Percentiles rank a stretch among this genome's conserved stretches.
phyloP scores from a whole-genome alignment of 2,113 vertebrate species.

The Ciconia maguari region DNA sequence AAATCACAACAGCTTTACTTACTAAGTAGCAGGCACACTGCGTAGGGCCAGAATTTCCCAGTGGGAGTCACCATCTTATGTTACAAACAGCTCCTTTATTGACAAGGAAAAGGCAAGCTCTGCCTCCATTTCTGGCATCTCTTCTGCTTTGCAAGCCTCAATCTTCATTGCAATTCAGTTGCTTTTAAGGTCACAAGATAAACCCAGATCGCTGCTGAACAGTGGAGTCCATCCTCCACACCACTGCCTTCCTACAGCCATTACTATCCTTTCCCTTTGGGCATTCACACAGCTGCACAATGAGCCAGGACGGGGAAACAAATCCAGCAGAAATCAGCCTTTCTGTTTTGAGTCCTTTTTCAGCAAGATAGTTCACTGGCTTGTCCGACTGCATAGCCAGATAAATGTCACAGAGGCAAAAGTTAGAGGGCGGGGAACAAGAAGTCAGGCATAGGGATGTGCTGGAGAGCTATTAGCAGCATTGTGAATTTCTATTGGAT shows the following conservation, averaged over 20 bases:
- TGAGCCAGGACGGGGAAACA: background rate
- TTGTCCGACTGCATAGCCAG: background rate
- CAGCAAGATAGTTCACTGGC: background rate
- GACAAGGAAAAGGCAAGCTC: background rate
- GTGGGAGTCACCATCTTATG: background rate
- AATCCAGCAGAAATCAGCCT: background rate
- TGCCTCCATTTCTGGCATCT: background rate
- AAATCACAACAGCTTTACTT: background rate
- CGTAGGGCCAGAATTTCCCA: background rate
- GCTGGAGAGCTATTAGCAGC: background rate
- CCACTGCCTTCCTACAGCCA: background rate
- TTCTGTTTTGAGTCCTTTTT: background rate
- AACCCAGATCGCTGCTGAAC: background rate
- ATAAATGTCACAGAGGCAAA: background rate
- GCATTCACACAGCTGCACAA: background rate
- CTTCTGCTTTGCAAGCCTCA: accelerated
- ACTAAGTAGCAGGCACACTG: background rate
- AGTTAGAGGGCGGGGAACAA: background rate
- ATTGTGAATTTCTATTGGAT: background rate
- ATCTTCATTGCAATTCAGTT: background rate
- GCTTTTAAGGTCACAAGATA: background rate
- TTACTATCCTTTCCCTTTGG: background rate
- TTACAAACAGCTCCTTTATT: background rate
- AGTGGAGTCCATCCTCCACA: background rate
- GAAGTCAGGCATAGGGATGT: background rate